These are phyloP conservation scores for Triops longicaudatus DNA, from an alignment of 1,140 invertebrate genomes.

Conservation along the genomic window DNA sequence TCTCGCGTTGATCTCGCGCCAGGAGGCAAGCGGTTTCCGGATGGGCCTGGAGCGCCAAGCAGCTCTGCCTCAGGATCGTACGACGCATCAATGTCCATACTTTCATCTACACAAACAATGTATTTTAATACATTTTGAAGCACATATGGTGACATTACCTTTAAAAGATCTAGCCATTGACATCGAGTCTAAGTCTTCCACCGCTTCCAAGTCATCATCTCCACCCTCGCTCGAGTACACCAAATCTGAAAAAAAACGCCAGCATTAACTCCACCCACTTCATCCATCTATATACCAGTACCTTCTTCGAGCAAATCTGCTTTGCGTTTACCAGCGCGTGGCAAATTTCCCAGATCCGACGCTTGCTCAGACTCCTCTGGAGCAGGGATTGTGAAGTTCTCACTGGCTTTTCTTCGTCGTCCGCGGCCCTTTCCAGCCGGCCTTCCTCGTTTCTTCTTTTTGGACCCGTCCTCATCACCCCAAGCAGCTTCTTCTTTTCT, in stretches of 20 bases:
- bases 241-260: slow-evolving; percentile 44
- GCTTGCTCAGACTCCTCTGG: slow-evolving; percentile 13
- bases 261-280: not conserved
- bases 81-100: slow-evolving; percentile 69
- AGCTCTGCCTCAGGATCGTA: slow-evolving; percentile 56
- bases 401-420: slow-evolving; percentile 48
- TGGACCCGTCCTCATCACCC: not conserved
- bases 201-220: slow-evolving; percentile 39
- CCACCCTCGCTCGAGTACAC: slow-evolving; percentile 61
- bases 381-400: slow-evolving; percentile 18
- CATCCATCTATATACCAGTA: slow-evolving; percentile 4
- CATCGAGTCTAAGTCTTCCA: slow-evolving; percentile 30
- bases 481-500: not conserved
- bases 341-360: not conserved
- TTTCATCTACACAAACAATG: slow-evolving; percentile 51
- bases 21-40: slow-evolving; percentile 36
- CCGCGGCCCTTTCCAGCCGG: slow-evolving; percentile 18
- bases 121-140: too few relatives aligned
- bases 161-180: slow-evolving; percentile 30
- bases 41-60: slow-evolving; percentile 34
- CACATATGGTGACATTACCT: too few relatives aligned
- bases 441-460: slow-evolving; percentile 20
- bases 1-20: slow-evolving; percentile 43
- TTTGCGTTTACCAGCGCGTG: not conserved
- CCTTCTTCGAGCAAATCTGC: not conserved